Evolutionary conservation across 2,888 invertebrate species (phyloP).

Genomic region (Hyles lineata): DNA sequence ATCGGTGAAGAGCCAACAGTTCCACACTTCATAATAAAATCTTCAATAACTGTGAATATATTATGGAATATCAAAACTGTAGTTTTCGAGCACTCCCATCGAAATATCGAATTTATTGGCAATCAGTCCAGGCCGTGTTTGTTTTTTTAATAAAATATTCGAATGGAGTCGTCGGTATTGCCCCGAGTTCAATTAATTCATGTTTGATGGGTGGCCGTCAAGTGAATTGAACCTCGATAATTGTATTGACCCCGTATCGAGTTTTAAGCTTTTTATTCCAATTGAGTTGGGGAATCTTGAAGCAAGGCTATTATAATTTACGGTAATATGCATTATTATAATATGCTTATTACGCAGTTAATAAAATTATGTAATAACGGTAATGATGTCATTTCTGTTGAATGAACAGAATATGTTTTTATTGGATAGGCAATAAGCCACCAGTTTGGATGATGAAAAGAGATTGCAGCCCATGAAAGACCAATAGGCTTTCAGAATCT

Average conservation of each 20-base stretch:
- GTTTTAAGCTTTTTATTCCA: conserved; percentile 45
- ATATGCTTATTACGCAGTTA: background rate
- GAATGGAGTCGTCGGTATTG: conserved; percentile 1
- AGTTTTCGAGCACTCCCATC: background rate
- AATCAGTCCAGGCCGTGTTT: background rate
- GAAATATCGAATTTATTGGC: background rate
- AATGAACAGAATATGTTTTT: background rate
- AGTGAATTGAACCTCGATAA: conserved; percentile 62
- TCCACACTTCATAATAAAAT: background rate
- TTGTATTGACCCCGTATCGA: conserved; percentile 59
- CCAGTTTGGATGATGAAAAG: no score
- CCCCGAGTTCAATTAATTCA: conserved; percentile 23
- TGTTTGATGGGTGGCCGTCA: conserved; percentile 40
- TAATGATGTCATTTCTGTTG: conserved; percentile 4
- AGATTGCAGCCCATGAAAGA: no score
- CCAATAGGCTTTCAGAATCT: no score
- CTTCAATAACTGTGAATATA: background rate
- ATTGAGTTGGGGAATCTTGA: conserved; percentile 40
- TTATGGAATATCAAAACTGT: background rate
- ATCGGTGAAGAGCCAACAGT: no score
- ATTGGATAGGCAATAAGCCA: background rate
- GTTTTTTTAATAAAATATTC: conserved; percentile 17
- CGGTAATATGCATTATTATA: conserved; percentile 40
- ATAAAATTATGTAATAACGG: background rate
- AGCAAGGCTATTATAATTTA: conserved; percentile 17